These are phyloP conservation scores for Dinomys branickii DNA, from an alignment of 2,113 vertebrate species.

Conservation along the genomic window DNA sequence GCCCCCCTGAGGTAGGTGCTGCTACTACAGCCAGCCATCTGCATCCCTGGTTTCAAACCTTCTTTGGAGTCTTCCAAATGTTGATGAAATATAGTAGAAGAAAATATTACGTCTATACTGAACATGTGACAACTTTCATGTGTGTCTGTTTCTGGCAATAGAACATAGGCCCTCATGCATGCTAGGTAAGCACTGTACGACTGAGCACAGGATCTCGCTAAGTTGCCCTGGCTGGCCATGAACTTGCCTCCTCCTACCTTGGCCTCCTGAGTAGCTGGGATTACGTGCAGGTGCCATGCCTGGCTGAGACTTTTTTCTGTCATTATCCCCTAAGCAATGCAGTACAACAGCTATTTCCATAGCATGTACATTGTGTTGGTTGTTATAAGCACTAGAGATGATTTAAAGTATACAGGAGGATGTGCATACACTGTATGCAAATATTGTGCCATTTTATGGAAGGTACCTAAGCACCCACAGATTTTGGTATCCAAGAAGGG, in stretches of 20 bases:
- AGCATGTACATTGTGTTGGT: neutral
- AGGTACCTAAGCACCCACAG: neutral
- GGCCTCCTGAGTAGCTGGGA: neutral
- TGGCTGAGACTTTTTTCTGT: neutral
- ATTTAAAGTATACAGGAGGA: neutral
- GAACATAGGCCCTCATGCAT: neutral
- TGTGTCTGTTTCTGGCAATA: neutral
- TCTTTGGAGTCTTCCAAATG: neutral
- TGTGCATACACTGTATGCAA: neutral
- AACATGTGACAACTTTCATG: neutral
- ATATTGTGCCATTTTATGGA: neutral
- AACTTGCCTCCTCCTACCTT: neutral
- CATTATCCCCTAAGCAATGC: neutral
- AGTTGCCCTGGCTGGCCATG: neutral
- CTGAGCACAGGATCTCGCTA: neutral
- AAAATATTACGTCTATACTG: neutral
- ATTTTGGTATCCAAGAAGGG: neutral
- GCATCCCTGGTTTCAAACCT: neutral
- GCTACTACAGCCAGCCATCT: accelerated
- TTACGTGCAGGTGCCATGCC: neutral
- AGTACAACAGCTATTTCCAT: neutral
- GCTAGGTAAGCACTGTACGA: neutral
- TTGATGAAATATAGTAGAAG: neutral
- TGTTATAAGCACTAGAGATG: neutral
- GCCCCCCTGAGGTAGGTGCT: neutral